These are phyloP conservation scores for Callitettix versicolor DNA, from an alignment of 1,140 invertebrate species.

Conservation along the genomic window DNA sequence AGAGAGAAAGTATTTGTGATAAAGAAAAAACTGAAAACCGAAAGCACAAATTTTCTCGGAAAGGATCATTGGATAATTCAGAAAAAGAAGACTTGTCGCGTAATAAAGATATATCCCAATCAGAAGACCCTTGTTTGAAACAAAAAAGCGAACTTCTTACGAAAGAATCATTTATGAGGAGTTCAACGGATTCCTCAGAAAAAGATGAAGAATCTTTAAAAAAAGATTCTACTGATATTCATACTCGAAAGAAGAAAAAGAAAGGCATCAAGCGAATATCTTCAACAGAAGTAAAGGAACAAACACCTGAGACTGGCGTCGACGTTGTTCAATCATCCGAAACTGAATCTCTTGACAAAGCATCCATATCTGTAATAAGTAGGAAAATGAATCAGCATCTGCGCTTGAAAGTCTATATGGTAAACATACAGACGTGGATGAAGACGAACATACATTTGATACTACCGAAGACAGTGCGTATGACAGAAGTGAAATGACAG, in stretches of 20 bases:
- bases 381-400: background rate
- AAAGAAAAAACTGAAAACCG: too few relatives aligned
- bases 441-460: constrained; percentile 21
- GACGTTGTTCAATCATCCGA: constrained; percentile 13
- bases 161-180: background rate
- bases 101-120: too few relatives aligned
- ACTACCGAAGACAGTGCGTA: constrained; percentile 23
- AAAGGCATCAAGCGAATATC: constrained; percentile 3
- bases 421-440: constrained; percentile 8
- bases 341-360: constrained; percentile 2
- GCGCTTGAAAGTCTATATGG: constrained; percentile 9
- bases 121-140: too few relatives aligned
- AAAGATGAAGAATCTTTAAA: constrained; percentile 12
- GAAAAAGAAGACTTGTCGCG: too few relatives aligned
- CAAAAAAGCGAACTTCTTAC: too few relatives aligned
- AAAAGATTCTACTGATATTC: constrained; percentile 6
- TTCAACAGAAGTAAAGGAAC: constrained; percentile 8
- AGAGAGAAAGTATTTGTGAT: background rate
- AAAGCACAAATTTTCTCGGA: too few relatives aligned
- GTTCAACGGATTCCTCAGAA: constrained; percentile 13
- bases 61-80: too few relatives aligned
- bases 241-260: constrained; percentile 14
- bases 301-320: constrained; percentile 8
- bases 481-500: constrained; percentile 26
- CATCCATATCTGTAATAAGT: background rate